Conservation (phyloP, 2,888 invertebrate genomes). For the Caenorhabditis sp. region DNA sequence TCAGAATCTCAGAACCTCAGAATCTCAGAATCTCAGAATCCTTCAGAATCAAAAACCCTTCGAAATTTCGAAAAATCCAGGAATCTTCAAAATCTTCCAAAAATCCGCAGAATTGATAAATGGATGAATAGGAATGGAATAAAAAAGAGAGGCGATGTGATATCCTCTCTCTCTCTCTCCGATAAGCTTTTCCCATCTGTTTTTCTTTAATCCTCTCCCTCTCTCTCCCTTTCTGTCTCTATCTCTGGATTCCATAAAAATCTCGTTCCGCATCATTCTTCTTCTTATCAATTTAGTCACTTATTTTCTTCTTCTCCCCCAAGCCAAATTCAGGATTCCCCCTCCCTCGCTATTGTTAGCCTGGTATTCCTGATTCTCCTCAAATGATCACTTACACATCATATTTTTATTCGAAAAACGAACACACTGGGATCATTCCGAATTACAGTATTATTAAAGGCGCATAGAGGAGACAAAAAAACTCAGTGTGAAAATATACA, state of each 20-base stretch:
- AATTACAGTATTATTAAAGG: conserved; percentile 3
- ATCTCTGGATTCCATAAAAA: conserved; percentile 27
- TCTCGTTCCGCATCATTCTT: conserved; percentile 51
- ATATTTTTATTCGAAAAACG: not conserved
- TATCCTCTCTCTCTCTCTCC: not conserved
- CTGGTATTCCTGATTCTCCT: not conserved
- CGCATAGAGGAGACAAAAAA: not conserved
- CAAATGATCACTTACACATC: not conserved
- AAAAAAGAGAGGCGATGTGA: not conserved
- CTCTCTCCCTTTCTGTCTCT: not conserved
- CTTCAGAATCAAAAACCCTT: too few relatives aligned
- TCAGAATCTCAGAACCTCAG: not conserved
- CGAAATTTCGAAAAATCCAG: too few relatives aligned
- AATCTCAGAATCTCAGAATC: not conserved
- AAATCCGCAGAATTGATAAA: conserved; percentile 10
- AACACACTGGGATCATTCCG: not conserved
- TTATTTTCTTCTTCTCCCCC: not conserved
- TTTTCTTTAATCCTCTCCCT: not conserved
- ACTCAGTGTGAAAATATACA: conserved; percentile 32
- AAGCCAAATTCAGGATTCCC: conserved; percentile 14
- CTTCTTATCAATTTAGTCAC: conserved; percentile 45
- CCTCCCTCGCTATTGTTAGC: conserved; percentile 19
- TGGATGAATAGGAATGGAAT: not conserved
- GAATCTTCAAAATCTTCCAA: not conserved
- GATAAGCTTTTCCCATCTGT: not conserved